Evolutionary conservation across 2,797 vertebrate genomes (phyloP), one percentile per base, ranked within the genome.

Genomic region (Cyprinodon diabolis): DNA sequence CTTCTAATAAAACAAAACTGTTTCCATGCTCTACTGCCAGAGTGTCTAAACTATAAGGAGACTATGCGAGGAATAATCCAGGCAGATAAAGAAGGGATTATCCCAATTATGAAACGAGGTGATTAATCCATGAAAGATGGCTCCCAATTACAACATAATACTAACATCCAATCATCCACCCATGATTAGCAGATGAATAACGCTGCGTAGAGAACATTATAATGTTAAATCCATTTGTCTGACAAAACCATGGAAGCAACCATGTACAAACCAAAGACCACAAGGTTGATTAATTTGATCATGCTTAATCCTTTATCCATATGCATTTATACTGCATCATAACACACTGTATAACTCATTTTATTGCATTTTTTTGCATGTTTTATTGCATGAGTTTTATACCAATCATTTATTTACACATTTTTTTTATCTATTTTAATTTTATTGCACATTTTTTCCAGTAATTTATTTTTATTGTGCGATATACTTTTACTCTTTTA

Each of bases 21-120:
- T 65, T 45, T 65, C 12, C 40, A 65, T 45, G 45, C 11, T 62
- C 10, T 43, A 35, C 17, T 8, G 15, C 30, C 57, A 60, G 15
- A 9, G 17, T 37, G 30, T 60, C 57, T 37, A 17, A 62, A 43
- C 37, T 62, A 62, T 43, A n/a, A 62, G 37, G 19, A 40, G 60
- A 12, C 60, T 21, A 40, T 12, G n/a, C 40, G 19, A 11, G 3
- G 4, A 40, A 62, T 62, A 21, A 62, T 47, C 47, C 47, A 49
- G 66, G 23, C 25, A 40, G 47, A 66, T 37, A 40, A 51, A 40
- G 35, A 11, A 49, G 9, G 3, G 6, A 2, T 25, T 17, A 12
- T 25, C 21, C 8, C 79, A 76, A 68, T 35, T 10, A 65, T 45
- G 45, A 65, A 62, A 65, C n/a, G 6, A 45, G 21, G 40, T 30